Percentiles rank a stretch among this genome's conserved stretches.
Evolutionary conservation across 92 coral and sea anemone species (phyloP).

Genomic region (Anthopleura xanthogrammica): DNA sequence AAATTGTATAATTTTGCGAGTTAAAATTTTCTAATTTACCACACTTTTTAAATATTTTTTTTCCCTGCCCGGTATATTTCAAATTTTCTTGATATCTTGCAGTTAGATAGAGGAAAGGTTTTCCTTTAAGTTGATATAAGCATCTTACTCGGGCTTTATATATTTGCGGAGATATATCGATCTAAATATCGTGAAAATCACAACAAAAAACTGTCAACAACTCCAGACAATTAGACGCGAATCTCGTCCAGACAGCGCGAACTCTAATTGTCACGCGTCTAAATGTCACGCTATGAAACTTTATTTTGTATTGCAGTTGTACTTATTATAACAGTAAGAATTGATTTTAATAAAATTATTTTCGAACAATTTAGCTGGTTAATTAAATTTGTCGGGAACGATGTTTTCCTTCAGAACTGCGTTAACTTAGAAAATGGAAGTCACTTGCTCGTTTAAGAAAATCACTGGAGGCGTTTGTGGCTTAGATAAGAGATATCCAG

Average conservation of each 20-base stretch:
- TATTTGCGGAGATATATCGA: not conserved
- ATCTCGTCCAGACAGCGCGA: too few relatives aligned
- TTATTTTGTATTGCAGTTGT: too few relatives aligned
- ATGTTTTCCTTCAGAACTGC: not conserved
- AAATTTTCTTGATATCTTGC: not conserved
- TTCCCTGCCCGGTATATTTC: not conserved
- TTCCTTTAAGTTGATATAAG: not conserved
- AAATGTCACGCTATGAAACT: too few relatives aligned
- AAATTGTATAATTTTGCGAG: not conserved
- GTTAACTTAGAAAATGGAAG: not conserved
- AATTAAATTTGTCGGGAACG: not conserved
- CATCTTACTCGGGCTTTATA: not conserved
- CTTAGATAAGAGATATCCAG: conserved; percentile 18
- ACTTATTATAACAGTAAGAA: too few relatives aligned
- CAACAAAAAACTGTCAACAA: conserved; percentile 13
- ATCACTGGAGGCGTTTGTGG: conserved; percentile 31
- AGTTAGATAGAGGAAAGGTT: not conserved
- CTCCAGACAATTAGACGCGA: not conserved
- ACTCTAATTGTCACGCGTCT: not conserved
- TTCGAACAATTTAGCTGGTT: not conserved
- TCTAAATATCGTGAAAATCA: conserved; percentile 3
- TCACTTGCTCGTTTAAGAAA: conserved; percentile 3
- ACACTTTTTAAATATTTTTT: not conserved
- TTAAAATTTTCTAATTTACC: not conserved
- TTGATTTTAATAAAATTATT: too few relatives aligned